A percentile compares a stretch with the other conserved stretches of the same genome.
Conservation (phyloP, 2,888 invertebrate genomes). For the Ormyrus pomaceus region DNA sequence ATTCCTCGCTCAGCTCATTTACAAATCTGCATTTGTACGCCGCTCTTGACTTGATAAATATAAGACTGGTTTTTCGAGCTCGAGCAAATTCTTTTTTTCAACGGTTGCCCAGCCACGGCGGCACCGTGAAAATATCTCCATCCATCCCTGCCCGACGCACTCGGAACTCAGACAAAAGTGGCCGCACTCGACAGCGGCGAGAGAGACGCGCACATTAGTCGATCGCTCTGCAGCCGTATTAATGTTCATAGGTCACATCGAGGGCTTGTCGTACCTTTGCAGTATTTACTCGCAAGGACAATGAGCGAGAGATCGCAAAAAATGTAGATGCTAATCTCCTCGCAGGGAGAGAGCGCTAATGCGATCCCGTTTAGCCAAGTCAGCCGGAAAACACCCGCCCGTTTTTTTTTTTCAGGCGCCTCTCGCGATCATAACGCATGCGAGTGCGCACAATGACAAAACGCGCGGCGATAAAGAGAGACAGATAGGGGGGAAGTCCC, state of each 20-base stretch:
- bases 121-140: too few relatives aligned
- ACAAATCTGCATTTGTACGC: too few relatives aligned
- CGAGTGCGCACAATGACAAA: slow-evolving; percentile 66
- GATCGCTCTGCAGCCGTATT: slow-evolving; percentile 19
- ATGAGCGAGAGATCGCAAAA: slow-evolving; percentile 56
- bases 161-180: slow-evolving; percentile 15
- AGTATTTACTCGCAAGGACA: slow-evolving; percentile 17
- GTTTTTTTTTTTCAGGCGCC: slow-evolving; percentile 58
- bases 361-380: slow-evolving; percentile 75
- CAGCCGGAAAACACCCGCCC: slow-evolving; percentile 74
- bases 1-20: too few relatives aligned
- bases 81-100: too few relatives aligned
- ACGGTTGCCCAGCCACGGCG: too few relatives aligned
- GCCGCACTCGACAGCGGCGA: slow-evolving; percentile 22
- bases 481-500: slow-evolving; percentile 63
- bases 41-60: too few relatives aligned
- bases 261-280: neutral
- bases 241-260: slow-evolving; percentile 37
- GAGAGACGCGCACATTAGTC: neutral
- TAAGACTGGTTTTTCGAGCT: too few relatives aligned
- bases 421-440: slow-evolving; percentile 65
- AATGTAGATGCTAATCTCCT: slow-evolving; percentile 73
- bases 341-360: slow-evolving; percentile 65
- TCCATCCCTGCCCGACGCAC: neutral
- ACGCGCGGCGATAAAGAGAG: slow-evolving; percentile 57